Evolutionary conservation across 2,888 invertebrate species (phyloP).

Genomic region (Timandra comae): DNA sequence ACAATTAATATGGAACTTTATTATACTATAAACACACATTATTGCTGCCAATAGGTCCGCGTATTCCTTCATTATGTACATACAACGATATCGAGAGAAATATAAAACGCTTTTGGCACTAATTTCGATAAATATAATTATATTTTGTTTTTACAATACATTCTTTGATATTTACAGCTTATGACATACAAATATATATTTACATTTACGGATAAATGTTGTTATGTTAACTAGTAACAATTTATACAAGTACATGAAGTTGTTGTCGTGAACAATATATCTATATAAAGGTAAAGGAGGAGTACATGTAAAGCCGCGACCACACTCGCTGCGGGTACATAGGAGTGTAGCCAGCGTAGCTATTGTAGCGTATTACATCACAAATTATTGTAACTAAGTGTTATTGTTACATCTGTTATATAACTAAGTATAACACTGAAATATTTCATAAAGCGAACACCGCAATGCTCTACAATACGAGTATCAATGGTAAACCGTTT

Average conservation of each 20-base stretch:
- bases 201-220: slow-evolving; percentile 51
- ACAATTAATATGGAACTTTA: slow-evolving; percentile 20
- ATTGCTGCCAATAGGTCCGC: slow-evolving; percentile 23
- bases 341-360: slow-evolving; percentile 5
- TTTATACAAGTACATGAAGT: slow-evolving; percentile 32
- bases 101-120: slow-evolving; percentile 73
- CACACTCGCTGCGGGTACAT: no score
- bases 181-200: slow-evolving; percentile 46
- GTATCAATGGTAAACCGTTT: slow-evolving; percentile 28
- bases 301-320: not conserved
- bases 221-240: slow-evolving; percentile 34
- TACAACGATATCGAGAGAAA: slow-evolving; percentile 45
- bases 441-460: slow-evolving; percentile 17
- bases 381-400: no score
- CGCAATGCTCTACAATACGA: slow-evolving; percentile 33
- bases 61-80: slow-evolving; percentile 38
- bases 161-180: slow-evolving; percentile 69
- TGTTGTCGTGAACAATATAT: slow-evolving; percentile 4
- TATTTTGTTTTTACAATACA: slow-evolving; percentile 61
- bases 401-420: no score
- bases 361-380: no score
- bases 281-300: no score
- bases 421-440: slow-evolving; percentile 11
- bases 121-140: slow-evolving; percentile 64
- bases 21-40: slow-evolving; percentile 23